Conservation (phyloP, 2,113 vertebrate species). For the Oncorhynchus mykiss region DNA sequence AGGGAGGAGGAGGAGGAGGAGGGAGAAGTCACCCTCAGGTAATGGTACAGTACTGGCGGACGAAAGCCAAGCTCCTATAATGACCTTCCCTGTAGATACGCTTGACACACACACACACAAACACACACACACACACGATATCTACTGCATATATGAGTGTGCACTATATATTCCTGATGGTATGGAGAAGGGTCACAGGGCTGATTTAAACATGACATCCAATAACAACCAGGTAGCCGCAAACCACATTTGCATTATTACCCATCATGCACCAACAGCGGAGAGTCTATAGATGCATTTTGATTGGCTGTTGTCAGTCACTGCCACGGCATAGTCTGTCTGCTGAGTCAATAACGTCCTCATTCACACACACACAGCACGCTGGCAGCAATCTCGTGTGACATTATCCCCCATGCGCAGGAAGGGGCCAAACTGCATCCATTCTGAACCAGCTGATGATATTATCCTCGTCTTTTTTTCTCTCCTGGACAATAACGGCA, state of each 20-base stretch:
- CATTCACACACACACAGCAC: not conserved
- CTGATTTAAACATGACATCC: conserved; percentile 26
- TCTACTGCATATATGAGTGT: not conserved
- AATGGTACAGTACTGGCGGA: conserved; percentile 1
- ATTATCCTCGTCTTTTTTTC: conserved; percentile 22
- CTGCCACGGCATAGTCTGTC: conserved; percentile 26
- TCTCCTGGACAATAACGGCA: not conserved
- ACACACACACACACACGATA: conserved; percentile 23
- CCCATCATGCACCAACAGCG: conserved; percentile 47
- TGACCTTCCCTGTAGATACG: conserved; percentile 40
- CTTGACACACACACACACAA: conserved; percentile 28
- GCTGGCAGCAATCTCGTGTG: conserved; percentile 42
- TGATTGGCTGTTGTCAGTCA: conserved; percentile 21
- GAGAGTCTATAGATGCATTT: conserved; percentile 25
- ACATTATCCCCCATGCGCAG: conserved; percentile 46
- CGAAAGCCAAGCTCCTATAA: conserved; percentile 3
- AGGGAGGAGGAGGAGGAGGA: not conserved
- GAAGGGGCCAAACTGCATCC: conserved; percentile 43
- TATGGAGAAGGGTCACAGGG: conserved; percentile 23
- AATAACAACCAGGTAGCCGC: conserved; percentile 20
- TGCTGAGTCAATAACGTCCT: conserved; percentile 3
- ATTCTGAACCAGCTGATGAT: conserved; percentile 37
- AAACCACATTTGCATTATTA: conserved; percentile 50
- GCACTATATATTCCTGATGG: not conserved
- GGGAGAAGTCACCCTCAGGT: conserved; percentile 15